Evolutionary conservation across 1,140 invertebrate species (phyloP).

Genomic region (Globodera rostochiensis): DNA sequence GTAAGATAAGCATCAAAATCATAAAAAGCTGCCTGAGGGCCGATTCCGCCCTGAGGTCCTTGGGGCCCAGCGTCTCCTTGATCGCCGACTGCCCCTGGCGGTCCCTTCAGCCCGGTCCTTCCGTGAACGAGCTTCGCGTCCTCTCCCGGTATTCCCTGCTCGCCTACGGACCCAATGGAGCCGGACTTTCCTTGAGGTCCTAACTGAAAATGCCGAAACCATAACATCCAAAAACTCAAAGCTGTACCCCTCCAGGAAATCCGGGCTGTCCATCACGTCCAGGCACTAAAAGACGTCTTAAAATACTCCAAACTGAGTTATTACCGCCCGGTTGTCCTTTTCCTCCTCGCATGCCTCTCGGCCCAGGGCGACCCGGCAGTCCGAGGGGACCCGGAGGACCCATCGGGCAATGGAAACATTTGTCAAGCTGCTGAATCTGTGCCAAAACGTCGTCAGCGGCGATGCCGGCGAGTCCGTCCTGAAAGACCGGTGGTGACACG

Average conservation of each 20-base stretch:
- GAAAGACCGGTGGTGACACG: neutral
- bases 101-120: slow-evolving; percentile 49
- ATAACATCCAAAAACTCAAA: slow-evolving; percentile 21
- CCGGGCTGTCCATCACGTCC: slow-evolving; percentile 53
- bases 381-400: slow-evolving; percentile 50
- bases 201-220: slow-evolving; percentile 40
- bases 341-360: slow-evolving; percentile 57
- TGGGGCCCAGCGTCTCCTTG: slow-evolving; percentile 33
- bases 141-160: slow-evolving; percentile 42
- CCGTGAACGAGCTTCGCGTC: slow-evolving; percentile 51
- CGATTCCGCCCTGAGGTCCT: slow-evolving; percentile 27
- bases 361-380: slow-evolving; percentile 47
- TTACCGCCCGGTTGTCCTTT: slow-evolving; percentile 28
- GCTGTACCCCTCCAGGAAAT: slow-evolving; percentile 36
- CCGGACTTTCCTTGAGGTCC: slow-evolving; percentile 49
- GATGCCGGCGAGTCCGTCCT: slow-evolving; percentile 46
- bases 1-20: neutral
- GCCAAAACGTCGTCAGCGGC: slow-evolving; percentile 51
- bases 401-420: slow-evolving; percentile 57
- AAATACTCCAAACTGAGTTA: slow-evolving; percentile 22
- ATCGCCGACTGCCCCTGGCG: slow-evolving; percentile 39
- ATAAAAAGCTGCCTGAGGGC: slow-evolving; percentile 14
- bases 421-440: slow-evolving; percentile 37
- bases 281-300: slow-evolving; percentile 41
- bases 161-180: slow-evolving; percentile 42